Evolutionary conservation across 1,140 invertebrate species (phyloP), one percentile per base, ranked within the genome.

Genomic region (Zeugodacus cucurbitae): DNA sequence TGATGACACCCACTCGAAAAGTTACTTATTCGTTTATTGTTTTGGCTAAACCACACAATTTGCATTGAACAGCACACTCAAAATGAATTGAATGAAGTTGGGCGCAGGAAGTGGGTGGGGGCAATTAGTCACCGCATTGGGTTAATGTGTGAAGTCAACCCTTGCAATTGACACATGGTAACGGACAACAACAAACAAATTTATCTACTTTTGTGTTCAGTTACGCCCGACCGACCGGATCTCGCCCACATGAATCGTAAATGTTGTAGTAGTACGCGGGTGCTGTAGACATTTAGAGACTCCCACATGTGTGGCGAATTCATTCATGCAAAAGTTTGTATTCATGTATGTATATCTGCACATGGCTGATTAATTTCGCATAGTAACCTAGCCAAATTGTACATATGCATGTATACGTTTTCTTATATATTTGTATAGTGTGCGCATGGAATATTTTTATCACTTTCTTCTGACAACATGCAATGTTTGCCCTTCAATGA

Each of bases 401-500:
- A 48, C 17, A 48, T 17, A 48, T 48, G 11, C 17, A 17, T 48
- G 48, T 54, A 17, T 4, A 3, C 20, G 17, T 14, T 48, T 14
- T n/a, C n/a, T n/a, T n/a, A n/a, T n/a, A n/a, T n/a, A n/a, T n/a
- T n/a, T n/a, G n/a, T n/a, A n/a, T n/a, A n/a, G 20, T 54, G 20
- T 20, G 14, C 48, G 48, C 48, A 17, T 22, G 34, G 32, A 74
- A 44, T 44, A 41, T 82, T 82, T 82, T 82, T 41, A 82, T 82
- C 41, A 82, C 41, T 48, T 82, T 82, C n/a, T 17, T 82, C n/a
- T 26, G 74, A 54, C n/a, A 48, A 29, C 74, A 82, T 22, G 41
- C 74, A 44, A 82, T 48, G 41, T 54, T 82, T 82, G 37, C 74
- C 67, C 37, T 82, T 82, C 74, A 48, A 48, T 26, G 74, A 29